These are phyloP conservation scores for Colinus virginianus DNA, from an alignment of 2,113 vertebrate genomes.

Conservation along the genomic window DNA sequence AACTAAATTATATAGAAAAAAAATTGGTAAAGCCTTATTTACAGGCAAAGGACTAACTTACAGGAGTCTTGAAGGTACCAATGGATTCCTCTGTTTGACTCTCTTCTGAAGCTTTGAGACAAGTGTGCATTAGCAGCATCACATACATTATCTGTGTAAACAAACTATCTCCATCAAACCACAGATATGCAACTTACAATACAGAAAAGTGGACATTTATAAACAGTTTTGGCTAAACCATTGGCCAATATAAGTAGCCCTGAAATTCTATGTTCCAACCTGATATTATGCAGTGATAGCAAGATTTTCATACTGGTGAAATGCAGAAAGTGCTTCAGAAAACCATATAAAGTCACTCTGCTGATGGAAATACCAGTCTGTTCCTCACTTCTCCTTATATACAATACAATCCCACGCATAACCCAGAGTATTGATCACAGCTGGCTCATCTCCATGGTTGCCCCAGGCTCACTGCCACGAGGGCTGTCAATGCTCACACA, in stretches of 20 bases:
- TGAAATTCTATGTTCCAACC: fast-evolving
- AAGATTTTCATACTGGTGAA: not conserved
- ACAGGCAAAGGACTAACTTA: not conserved
- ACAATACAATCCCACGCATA: not conserved
- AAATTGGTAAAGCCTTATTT: not conserved
- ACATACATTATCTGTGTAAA: not conserved
- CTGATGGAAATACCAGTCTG: not conserved
- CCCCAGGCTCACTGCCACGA: fast-evolving
- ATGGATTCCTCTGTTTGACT: not conserved
- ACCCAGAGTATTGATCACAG: not conserved
- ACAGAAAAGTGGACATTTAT: fast-evolving
- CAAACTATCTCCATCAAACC: not conserved
- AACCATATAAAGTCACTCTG: not conserved
- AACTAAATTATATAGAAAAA: not conserved
- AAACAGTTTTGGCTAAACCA: not conserved
- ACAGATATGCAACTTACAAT: not conserved
- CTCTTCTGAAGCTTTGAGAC: not conserved
- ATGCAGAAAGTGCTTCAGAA: not conserved
- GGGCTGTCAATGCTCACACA: not conserved
- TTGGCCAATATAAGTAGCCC: not conserved
- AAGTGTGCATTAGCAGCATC: not conserved
- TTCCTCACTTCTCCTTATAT: not conserved
- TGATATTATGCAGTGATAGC: not conserved
- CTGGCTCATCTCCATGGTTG: not conserved
- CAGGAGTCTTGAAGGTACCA: not conserved